Percentiles rank a stretch among this genome's conserved stretches.
These are phyloP conservation scores for Andricus curvator DNA, from an alignment of 2,888 invertebrate genomes.

Conservation along the genomic window DNA sequence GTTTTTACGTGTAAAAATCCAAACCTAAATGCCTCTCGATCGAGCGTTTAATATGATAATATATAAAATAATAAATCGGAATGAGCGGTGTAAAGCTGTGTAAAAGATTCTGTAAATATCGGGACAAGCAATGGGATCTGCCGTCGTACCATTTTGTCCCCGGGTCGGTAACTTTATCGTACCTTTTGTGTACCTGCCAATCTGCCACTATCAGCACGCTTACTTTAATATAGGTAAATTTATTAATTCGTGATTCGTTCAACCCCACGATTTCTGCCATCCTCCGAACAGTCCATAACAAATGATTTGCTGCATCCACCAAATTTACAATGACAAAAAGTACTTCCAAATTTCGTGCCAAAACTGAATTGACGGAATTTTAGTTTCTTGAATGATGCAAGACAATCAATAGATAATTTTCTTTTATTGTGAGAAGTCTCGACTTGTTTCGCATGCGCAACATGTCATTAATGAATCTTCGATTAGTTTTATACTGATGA, in stretches of 20 bases:
- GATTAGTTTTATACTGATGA: neutral
- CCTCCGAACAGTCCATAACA: neutral
- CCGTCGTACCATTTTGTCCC: slow-evolving; percentile 28
- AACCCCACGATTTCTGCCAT: neutral
- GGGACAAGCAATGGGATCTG: slow-evolving; percentile 34
- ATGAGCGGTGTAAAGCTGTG: slow-evolving; percentile 25
- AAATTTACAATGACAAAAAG: neutral
- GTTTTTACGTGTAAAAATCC: slow-evolving; percentile 66
- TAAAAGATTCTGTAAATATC: slow-evolving; percentile 38
- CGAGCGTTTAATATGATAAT: slow-evolving; percentile 23
- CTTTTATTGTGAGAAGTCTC: neutral
- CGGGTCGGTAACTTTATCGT: slow-evolving; percentile 34
- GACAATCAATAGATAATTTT: slow-evolving; percentile 35
- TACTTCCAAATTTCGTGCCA: neutral
- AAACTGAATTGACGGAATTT: neutral
- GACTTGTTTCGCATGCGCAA: neutral
- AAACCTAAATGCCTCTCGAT: slow-evolving; percentile 65
- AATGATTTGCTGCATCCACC: slow-evolving; percentile 1
- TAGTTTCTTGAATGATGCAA: neutral
- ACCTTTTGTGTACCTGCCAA: slow-evolving; percentile 21
- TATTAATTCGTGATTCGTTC: neutral
- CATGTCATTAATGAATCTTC: neutral
- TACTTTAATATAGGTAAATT: slow-evolving; percentile 5
- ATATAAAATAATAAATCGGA: slow-evolving; percentile 29
- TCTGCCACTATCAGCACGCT: slow-evolving; percentile 29